Evolutionary conservation across 1,140 invertebrate species (phyloP), one percentile per base, ranked within the genome.

Genomic region (Trichonephila inaurata): DNA sequence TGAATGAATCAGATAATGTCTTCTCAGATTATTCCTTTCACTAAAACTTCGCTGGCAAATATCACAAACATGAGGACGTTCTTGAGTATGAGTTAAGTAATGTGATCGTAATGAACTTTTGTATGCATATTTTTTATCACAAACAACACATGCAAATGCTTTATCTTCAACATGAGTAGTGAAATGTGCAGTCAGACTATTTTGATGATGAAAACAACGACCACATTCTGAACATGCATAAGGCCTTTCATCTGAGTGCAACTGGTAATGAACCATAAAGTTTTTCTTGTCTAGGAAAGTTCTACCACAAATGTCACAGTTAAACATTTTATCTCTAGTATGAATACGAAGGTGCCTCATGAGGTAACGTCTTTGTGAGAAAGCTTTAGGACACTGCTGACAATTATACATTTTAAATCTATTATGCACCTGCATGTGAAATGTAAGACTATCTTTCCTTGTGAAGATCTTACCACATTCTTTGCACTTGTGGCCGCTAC

Each of bases 61-160:
- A 89, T 89, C 87, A 69, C 87, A 89, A 14, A 51, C 87, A 69
- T 89, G 87, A 3, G 87, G 87, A 6, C 61, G 60, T 51, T 89
- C 87, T n/a, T 4, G 61, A 0, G 87, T 89, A 69, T 89, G 87
- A 44, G 87, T 89, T 16, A 89, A 69, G 44, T 89, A 89, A 44
- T 89, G 87, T 14, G 87, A 89, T 40, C 60, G 24, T 24, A 89
- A 19, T 24, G 87, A 89, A 28, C 64, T 72, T 89, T 89, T 89
- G 51, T 89, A 89, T 24, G 61, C 7, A 51, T 89, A 89, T 21
- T 40, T 51, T 51, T 72, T 89, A 66, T 89, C 33, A 72, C 87
- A 89, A n/a, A 89, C 66, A 69, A 72, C 61, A 66, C 87, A 89
- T 21, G 40, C 40, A 58, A 72, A 61, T 2, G 86, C 51, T 44